Percentiles rank a stretch among this genome's conserved stretches.
phyloP scores from a whole-genome alignment of 2,888 invertebrate species.

The Thymelicus sylvestris region DNA sequence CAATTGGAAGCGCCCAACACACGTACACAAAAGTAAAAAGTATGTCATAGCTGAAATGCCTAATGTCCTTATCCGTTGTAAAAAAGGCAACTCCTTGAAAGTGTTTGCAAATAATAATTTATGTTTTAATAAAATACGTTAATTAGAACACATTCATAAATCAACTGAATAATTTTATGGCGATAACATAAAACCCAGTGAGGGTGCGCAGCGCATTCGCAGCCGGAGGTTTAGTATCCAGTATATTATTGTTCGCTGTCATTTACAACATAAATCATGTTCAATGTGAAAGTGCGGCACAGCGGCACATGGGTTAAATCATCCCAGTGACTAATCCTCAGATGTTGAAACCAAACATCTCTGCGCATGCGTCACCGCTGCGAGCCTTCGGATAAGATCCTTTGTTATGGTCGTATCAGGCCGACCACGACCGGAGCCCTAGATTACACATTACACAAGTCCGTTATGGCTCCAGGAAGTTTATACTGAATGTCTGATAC shows the following conservation, averaged over 20 bases:
- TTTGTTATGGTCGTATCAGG: slow-evolving; percentile 12
- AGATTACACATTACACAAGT: background rate
- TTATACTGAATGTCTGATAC: background rate
- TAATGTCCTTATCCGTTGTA: no score
- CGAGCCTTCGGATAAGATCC: slow-evolving; percentile 26
- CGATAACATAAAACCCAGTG: background rate
- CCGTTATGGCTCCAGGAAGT: slow-evolving; percentile 11
- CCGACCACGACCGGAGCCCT: background rate
- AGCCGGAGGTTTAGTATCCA: background rate
- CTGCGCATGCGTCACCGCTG: slow-evolving; percentile 18
- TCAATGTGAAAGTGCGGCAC: slow-evolving; percentile 20
- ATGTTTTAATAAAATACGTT: no score
- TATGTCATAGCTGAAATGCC: no score
- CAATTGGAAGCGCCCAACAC: no score
- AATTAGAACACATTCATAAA: no score
- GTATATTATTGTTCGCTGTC: background rate
- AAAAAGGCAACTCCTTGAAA: no score
- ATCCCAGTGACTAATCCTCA: slow-evolving; percentile 26
- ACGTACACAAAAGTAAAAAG: no score
- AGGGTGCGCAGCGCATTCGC: background rate
- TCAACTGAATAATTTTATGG: background rate
- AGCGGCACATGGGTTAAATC: slow-evolving; percentile 17
- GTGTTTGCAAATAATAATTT: no score
- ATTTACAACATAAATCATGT: slow-evolving; percentile 2
- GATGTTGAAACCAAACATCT: slow-evolving; percentile 33